phyloP scores from a whole-genome alignment of 2,888 invertebrate genomes.

The Cantharis flavilabris region DNA sequence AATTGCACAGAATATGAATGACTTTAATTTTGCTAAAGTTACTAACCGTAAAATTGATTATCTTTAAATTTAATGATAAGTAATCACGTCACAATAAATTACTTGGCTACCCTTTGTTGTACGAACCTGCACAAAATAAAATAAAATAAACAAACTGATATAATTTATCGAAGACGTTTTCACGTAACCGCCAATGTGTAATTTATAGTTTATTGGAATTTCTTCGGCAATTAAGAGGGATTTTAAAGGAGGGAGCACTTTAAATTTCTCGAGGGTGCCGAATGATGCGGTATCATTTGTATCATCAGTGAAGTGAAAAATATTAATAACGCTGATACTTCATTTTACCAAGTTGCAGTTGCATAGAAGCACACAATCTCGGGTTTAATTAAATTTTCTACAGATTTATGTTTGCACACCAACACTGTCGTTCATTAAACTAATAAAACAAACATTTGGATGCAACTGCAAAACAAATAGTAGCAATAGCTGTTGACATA shows the following conservation, averaged over 20 bases:
- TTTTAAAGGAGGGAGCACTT: too few species aligned
- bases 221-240: neutral
- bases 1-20: neutral
- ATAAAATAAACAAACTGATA: neutral
- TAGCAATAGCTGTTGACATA: neutral
- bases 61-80: neutral
- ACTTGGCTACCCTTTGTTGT: neutral
- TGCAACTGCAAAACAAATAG: neutral
- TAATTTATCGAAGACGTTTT: neutral
- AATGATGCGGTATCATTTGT: neutral
- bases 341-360: neutral
- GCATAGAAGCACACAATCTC: neutral
- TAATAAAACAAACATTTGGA: neutral
- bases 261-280: neutral
- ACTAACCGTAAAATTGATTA: neutral
- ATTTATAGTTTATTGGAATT: neutral
- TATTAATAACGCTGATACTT: neutral
- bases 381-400: neutral
- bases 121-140: neutral
- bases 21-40: neutral
- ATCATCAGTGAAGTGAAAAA: neutral
- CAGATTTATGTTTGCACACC: neutral
- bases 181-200: neutral
- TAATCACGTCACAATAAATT: neutral
- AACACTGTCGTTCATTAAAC: neutral